Evolutionary conservation across 2,797 vertebrate genomes (phyloP), one percentile per base, ranked within the genome.

Genomic region (Adrianichthys oophorus): DNA sequence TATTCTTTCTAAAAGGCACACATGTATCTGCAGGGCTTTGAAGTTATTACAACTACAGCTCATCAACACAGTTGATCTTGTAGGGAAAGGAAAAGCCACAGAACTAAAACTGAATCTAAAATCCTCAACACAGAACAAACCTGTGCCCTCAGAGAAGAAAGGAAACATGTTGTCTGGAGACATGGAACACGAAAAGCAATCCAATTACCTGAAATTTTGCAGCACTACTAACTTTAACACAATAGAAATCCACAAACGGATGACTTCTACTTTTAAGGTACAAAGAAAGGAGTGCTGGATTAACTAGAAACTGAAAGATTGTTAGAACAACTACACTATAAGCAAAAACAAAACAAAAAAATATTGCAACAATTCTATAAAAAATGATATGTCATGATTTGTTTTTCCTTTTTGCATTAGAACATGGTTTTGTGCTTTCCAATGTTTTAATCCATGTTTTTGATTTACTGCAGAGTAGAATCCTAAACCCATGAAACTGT

Each of bases 111-210:
- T 75, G 67, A 72, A 70, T 68, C 76, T 80, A 81, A 69, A 55
- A 76, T 75, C 59, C 42, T 49, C 46, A 52, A 72, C 70, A 81
- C 68, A 69, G 41, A 86, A 90, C 88, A 87, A 91, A 91, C 88
- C 90, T 90, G 88, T 62, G 45, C 86, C 86, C 68, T 90, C 85
- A 58, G 87, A 59, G 79, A 76, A 83, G 82, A 90, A 89, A 85
- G 77, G 62, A 84, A 84, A 90, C 79, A 80, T 76, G 66, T 66
- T 75, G 58, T 89, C 90, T 92, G 74, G 71, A 61, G 70, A 85
- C 59, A 69, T 67, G 68, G 86, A 69, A 85, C 57, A 80, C 79
- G 26, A 83, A 64, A 83, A 66, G 80, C 65, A 74, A 85, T 87
- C 67, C 82, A 78, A 80, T 70, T 45, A 73, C 55, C 65, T 65